These are phyloP conservation scores for Cyphomyrmex costatus DNA, from an alignment of 1,140 invertebrate species.

Conservation along the genomic window DNA sequence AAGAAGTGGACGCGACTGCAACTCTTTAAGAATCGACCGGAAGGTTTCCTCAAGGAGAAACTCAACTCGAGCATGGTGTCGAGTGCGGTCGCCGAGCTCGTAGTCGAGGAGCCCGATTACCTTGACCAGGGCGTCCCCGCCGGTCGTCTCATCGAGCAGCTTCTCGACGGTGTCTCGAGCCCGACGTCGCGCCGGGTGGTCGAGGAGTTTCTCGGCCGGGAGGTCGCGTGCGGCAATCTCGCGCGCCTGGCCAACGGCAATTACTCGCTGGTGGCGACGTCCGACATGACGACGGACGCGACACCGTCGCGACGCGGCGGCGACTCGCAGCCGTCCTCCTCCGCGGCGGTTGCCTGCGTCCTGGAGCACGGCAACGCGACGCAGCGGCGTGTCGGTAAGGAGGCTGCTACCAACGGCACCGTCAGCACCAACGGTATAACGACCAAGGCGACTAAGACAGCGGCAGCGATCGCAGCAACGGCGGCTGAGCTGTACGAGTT, in stretches of 20 bases:
- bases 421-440: conserved; percentile 41
- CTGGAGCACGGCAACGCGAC: conserved; percentile 73
- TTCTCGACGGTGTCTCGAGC: conserved; percentile 89
- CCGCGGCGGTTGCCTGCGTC: conserved; percentile 80
- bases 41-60: conserved; percentile 84
- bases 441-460: conserved; percentile 48
- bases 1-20: conserved; percentile 89
- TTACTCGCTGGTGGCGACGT: conserved; percentile 88
- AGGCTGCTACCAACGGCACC: conserved; percentile 64
- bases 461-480: conserved; percentile 74
- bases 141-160: conserved; percentile 89
- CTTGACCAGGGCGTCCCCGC: conserved; percentile 90
- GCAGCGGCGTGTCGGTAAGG: conserved; percentile 55
- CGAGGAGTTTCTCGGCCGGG: conserved; percentile 89
- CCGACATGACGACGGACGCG: conserved; percentile 81
- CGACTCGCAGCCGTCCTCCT: conserved; percentile 73
- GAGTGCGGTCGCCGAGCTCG: conserved; percentile 90
- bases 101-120: conserved; percentile 91
- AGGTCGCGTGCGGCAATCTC: conserved; percentile 89
- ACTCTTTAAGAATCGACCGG: conserved; percentile 86
- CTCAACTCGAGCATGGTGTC: conserved; percentile 87
- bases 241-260: conserved; percentile 90
- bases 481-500: conserved; percentile 80
- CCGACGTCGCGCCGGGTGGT: conserved; percentile 90
- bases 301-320: conserved; percentile 67